These are phyloP conservation scores for Metellina segmentata DNA, from an alignment of 2,888 invertebrate species.

Conservation along the genomic window DNA sequence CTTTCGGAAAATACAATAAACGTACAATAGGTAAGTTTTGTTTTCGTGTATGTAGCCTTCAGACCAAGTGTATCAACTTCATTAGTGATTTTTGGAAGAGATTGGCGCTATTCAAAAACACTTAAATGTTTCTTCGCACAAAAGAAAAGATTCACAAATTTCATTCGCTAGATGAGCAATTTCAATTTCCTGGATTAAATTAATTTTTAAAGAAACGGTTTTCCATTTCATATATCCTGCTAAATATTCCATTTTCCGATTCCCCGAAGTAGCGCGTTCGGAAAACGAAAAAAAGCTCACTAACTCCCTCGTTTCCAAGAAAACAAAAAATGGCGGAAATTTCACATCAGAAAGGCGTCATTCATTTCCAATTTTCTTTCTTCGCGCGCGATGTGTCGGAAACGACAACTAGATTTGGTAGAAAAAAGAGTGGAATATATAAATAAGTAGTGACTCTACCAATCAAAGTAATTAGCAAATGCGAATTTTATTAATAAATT, in stretches of 20 bases:
- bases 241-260: not conserved
- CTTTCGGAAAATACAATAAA: too few relatives aligned
- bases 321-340: not conserved
- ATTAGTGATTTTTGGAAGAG: not conserved
- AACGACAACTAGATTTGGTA: not conserved
- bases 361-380: not conserved
- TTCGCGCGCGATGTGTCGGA: not conserved
- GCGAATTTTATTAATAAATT: constrained; percentile 12
- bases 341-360: not conserved
- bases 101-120: not conserved
- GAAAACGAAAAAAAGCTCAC: not conserved
- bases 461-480: constrained; percentile 42
- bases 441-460: not conserved
- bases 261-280: not conserved
- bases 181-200: not conserved
- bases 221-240: not conserved
- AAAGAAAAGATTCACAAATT: not conserved
- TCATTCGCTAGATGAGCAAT: not conserved
- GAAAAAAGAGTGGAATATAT: not conserved
- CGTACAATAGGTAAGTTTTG: too few relatives aligned
- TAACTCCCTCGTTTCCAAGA: not conserved
- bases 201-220: not conserved
- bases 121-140: not conserved
- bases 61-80: too few relatives aligned
- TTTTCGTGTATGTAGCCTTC: too few relatives aligned